Conservation (phyloP, 2,797 vertebrate species). For the Lemur catta region DNA sequence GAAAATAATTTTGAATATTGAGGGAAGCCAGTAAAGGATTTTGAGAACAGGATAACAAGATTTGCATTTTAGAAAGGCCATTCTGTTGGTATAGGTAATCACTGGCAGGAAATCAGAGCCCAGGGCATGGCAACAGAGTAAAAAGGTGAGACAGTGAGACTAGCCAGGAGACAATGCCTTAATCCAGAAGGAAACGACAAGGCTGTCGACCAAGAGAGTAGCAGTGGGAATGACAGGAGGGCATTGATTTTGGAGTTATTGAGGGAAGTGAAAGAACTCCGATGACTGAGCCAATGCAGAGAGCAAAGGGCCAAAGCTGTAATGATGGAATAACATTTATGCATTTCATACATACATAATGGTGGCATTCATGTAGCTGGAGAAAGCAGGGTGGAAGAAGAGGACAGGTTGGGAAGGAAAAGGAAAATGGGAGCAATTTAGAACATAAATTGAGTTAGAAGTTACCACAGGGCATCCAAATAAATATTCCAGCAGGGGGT, state of each 20-base stretch:
- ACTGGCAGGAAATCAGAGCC: neutral
- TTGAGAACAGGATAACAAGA: neutral
- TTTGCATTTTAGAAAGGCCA: neutral
- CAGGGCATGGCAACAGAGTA: neutral
- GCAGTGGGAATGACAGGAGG: neutral
- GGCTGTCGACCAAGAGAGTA: neutral
- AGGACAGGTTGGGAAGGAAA: no score
- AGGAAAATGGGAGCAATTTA: neutral
- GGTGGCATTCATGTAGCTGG: neutral
- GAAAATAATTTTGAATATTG: neutral
- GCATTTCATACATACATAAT: accelerated
- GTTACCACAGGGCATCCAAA: neutral
- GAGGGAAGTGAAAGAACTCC: neutral
- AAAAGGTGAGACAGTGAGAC: neutral
- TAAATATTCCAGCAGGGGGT: neutral
- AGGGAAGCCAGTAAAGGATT: neutral
- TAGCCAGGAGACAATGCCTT: neutral
- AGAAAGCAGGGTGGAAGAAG: neutral
- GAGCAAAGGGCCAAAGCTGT: neutral
- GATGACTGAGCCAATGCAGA: neutral
- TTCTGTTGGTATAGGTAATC: neutral
- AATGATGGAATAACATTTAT: no score
- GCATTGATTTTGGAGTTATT: neutral
- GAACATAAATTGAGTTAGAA: neutral
- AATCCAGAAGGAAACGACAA: neutral